Base-by-base conservation (phyloP, 2,797 vertebrate species). In the Phyllotis vaccarum region DNA sequence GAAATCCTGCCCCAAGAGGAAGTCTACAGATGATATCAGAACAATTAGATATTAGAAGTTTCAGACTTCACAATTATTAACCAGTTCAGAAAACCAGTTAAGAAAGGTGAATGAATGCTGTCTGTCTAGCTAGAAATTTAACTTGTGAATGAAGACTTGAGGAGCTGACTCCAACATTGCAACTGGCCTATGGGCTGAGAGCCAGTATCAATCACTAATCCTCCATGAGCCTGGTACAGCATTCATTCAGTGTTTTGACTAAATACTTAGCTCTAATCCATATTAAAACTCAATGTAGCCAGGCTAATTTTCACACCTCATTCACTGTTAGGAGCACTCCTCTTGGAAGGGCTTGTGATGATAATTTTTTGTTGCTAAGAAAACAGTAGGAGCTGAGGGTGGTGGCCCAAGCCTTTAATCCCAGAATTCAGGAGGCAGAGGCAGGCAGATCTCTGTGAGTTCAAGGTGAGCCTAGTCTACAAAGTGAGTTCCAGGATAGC, bases 1-100 rank as follows among this genome's bases (percentile, higher is more conserved):
- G 93, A 97, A 97, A 95, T 3, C 68, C 3, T 94, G 93, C 58
- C 96, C 72, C 88, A 60, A 89, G 90, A 97, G 98, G 86, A 46
- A 91, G 95, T 93, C 13, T 52, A 94, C 0, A 0, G 94, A 96
- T 95, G 81, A 90, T 37, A 29, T 92, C 91, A 97, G 29, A 96
- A 94, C 58, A 86, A 89, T 90, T 96, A 92, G 70, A 85, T 94
- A 58, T 40, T 96, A 74, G 81, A 93, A 80, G 74, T 46, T 90
- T 60, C 2, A 24, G 34, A 68, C 60, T 96, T 68, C 22, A 34
- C 0, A 0, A 49, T 94, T 86, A 56, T 5, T 97, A 80, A 74
- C 49, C 86, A 90, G 60, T 91, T 66, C 3, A 11, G 96, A 56
- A 95, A 97, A 88, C 29, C 89, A 68, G 89, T 72, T 92, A 97